Conservation (phyloP, 2,888 invertebrate genomes). For the Zonitis immaculata region DNA sequence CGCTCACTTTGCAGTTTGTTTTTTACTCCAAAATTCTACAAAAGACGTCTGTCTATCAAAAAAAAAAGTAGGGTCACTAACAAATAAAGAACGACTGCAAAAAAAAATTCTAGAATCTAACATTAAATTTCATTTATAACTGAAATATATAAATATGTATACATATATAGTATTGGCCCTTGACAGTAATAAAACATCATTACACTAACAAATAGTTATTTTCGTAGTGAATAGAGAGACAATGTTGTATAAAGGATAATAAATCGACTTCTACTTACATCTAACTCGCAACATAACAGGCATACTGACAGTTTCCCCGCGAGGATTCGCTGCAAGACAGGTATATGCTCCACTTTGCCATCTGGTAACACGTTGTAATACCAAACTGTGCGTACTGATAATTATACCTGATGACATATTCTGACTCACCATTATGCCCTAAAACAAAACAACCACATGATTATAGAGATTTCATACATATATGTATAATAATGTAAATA, state of each 20-base stretch:
- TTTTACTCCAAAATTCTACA: no score
- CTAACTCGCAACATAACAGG: constrained; percentile 73
- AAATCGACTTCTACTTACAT: constrained; percentile 59
- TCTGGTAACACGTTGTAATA: constrained; percentile 77
- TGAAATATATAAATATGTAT: background rate
- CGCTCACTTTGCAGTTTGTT: no score
- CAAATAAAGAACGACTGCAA: background rate
- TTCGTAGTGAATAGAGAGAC: background rate
- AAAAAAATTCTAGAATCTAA: no score
- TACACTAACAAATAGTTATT: background rate
- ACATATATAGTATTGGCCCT: background rate
- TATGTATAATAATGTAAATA: no score
- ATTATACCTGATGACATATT: constrained; percentile 81
- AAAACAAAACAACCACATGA: constrained; percentile 28
- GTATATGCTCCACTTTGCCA: constrained; percentile 81
- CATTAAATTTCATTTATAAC: background rate
- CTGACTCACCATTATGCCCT: constrained; percentile 74
- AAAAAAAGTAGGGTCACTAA: background rate
- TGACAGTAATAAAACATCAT: background rate
- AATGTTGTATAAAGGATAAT: constrained; percentile 4
- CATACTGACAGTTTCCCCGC: constrained; percentile 76
- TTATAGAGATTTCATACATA: no score
- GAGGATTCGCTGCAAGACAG: constrained; percentile 76
- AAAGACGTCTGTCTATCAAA: background rate
- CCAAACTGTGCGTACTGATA: constrained; percentile 82